Base-by-base conservation (phyloP, 2,113 vertebrate genomes). In the Oryzias curvinotus region DNA sequence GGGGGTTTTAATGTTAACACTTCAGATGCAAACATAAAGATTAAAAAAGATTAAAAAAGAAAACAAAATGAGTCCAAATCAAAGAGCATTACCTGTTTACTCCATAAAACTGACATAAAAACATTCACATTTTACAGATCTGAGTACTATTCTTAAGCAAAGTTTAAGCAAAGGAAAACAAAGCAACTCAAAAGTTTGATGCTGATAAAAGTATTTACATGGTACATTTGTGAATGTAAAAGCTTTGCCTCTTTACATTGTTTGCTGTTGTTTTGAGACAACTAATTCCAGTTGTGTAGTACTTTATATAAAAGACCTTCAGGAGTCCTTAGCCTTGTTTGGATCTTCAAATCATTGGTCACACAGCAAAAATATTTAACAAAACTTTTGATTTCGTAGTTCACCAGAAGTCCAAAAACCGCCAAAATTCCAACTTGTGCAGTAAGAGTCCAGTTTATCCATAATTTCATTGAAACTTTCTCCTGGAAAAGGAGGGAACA, bases 161-260 rank as follows among this genome's bases (percentile, higher is more conserved):
- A 17, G 15, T n/a, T n/a, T n/a, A n/a, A n/a, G n/a, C n/a, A n/a
- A n/a, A 47, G 17, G n/a, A 17, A 51, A 7, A 57, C 3, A 53
- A 6, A 2, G 47, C 17, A 19, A 28, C 55, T 18, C 57, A 26
- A 36, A 51, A 21, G 52, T 46, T 25, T 18, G n/a, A 77, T 36
- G 64, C 52, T 55, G 1, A 60, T 41, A 12, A 51, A 28, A 23
- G 58, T 44, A 62, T 76, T 36, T 59, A 80, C 65, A 81, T 3
- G 28, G 46, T 44, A 57, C 67, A 78, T 81, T 77, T 81, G 62
- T 84, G 72, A 10, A 65, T 36, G 10, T 12, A 36, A 12, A 36
- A 3, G 36, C 12, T 36, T 12, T 12, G 50, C 17, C 3, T 47
- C n/a, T n/a, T 47, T 48, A n/a, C 7, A 6, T 47, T 7, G 8